These are phyloP conservation scores for Eumeta japonica DNA, from an alignment of 1,140 invertebrate species.

Conservation along the genomic window DNA sequence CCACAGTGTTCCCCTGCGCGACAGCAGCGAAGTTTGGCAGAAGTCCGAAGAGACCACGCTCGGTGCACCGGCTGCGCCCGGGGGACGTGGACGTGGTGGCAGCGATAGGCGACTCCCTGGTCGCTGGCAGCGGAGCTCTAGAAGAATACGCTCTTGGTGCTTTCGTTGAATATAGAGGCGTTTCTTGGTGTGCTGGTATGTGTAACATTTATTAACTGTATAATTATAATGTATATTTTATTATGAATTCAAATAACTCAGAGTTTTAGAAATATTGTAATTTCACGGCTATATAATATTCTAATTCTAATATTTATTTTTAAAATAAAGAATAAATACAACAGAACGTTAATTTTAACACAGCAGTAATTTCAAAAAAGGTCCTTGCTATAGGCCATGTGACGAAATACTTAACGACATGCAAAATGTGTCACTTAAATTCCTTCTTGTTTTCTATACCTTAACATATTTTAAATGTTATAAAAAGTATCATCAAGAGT, in stretches of 20 bases:
- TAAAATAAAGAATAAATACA: too few species aligned
- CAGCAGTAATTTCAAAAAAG: too few species aligned
- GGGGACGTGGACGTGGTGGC: slow-evolving; percentile 77
- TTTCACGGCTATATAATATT: slow-evolving; percentile 3
- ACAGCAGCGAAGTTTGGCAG: slow-evolving; percentile 26
- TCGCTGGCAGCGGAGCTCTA: slow-evolving; percentile 74
- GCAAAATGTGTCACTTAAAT: too few species aligned
- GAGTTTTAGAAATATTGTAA: background rate
- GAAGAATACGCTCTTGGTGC: slow-evolving; percentile 72
- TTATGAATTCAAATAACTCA: too few species aligned
- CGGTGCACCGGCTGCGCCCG: slow-evolving; percentile 61
- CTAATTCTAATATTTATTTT: too few species aligned
- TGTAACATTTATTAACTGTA: too few species aligned
- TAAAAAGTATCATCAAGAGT: too few species aligned
- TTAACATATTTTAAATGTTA: too few species aligned
- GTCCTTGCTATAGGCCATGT: too few species aligned
- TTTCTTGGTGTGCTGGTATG: slow-evolving; percentile 73
- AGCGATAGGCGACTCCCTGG: slow-evolving; percentile 76
- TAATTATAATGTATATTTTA: slow-evolving; percentile 5
- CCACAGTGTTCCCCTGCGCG: slow-evolving; percentile 39
- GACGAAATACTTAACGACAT: too few species aligned
- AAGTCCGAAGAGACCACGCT: slow-evolving; percentile 30
- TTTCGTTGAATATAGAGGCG: slow-evolving; percentile 73
- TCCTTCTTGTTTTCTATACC: too few species aligned
- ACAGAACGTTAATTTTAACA: too few species aligned